Conservation (phyloP, 2,888 invertebrate genomes). For the Drosophila mimica region DNA sequence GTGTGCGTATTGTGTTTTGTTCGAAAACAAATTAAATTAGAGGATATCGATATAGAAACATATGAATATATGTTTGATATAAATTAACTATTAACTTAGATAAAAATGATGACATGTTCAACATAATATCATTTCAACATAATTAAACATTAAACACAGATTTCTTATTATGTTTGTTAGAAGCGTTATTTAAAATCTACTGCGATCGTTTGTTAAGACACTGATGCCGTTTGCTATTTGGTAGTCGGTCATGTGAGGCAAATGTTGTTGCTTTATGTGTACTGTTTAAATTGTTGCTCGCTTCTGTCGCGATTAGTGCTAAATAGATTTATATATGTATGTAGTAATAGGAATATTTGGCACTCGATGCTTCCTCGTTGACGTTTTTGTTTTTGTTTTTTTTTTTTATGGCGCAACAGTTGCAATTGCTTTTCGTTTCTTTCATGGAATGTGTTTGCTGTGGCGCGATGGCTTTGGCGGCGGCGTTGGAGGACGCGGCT, state of each 20-base stretch:
- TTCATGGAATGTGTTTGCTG: conserved; percentile 85
- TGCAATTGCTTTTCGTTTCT: conserved; percentile 3
- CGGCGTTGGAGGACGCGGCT: conserved; percentile 84
- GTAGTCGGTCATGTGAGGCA: conserved; percentile 67
- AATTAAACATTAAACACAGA: conserved; percentile 59
- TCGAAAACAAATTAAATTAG: conserved; percentile 42
- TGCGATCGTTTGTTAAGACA: conserved; percentile 68
- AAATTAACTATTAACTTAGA: conserved; percentile 33
- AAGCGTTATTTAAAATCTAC: conserved; percentile 32
- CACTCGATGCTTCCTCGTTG: conserved; percentile 55
- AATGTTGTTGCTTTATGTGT: conserved; percentile 48
- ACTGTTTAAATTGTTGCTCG: conserved; percentile 21
- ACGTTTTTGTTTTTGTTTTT: conserved; percentile 28
- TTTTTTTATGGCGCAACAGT: conserved; percentile 54
- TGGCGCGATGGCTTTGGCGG: conserved; percentile 85
- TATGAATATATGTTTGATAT: conserved; percentile 1
- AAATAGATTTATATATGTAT: conserved; percentile 33
- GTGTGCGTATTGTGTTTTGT: conserved; percentile 33
- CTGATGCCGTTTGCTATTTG: conserved; percentile 59
- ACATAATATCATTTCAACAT: conserved; percentile 74
- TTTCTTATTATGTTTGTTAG: conserved; percentile 15
- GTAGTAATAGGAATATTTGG: conserved; percentile 66
- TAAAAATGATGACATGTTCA: conserved; percentile 73
- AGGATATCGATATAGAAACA: conserved; percentile 17
- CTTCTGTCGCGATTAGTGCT: conserved; percentile 22